Evolutionary conservation across 2,797 vertebrate species (phyloP).

Genomic region (Geotrypetes seraphini): DNA sequence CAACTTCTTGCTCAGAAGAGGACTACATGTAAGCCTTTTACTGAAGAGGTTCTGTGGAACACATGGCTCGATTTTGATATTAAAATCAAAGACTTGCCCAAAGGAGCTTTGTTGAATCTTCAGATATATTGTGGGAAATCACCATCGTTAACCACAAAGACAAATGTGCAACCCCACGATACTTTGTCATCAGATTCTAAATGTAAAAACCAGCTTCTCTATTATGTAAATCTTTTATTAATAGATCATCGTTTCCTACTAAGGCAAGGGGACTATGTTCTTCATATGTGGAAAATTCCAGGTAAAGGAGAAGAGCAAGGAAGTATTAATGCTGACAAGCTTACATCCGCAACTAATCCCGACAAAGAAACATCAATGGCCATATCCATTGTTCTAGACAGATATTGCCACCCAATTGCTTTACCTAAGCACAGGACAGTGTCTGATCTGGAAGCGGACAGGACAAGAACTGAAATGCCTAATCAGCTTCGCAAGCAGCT

Average conservation of each 20-base stretch:
- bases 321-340: conserved; percentile 91
- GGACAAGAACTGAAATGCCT: conserved; percentile 86
- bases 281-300: conserved; percentile 96
- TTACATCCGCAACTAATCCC: conserved; percentile 93
- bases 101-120: conserved; percentile 85
- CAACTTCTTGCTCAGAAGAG: conserved; percentile 86
- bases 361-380: conserved; percentile 92
- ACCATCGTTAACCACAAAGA: conserved; percentile 55
- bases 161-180: conserved; percentile 50
- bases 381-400: conserved; percentile 81
- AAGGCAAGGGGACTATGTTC: conserved; percentile 86
- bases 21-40: conserved; percentile 80
- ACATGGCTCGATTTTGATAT: conserved; percentile 91
- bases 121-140: conserved; percentile 87
- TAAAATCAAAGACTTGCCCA: conserved; percentile 90
- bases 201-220: conserved; percentile 82
- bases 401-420: conserved; percentile 90
- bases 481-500: conserved; percentile 93
- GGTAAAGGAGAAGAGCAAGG: conserved; percentile 90
- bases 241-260: conserved; percentile 92
- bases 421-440: conserved; percentile 78
- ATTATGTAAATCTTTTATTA: conserved; percentile 90
- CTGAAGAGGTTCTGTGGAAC: conserved; percentile 92
- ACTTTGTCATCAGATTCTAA: conserved; percentile 54
- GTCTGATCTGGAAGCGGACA: conserved; percentile 54